Conservation (phyloP, 2,797 vertebrate species). For the Amazona ochrocephala region DNA sequence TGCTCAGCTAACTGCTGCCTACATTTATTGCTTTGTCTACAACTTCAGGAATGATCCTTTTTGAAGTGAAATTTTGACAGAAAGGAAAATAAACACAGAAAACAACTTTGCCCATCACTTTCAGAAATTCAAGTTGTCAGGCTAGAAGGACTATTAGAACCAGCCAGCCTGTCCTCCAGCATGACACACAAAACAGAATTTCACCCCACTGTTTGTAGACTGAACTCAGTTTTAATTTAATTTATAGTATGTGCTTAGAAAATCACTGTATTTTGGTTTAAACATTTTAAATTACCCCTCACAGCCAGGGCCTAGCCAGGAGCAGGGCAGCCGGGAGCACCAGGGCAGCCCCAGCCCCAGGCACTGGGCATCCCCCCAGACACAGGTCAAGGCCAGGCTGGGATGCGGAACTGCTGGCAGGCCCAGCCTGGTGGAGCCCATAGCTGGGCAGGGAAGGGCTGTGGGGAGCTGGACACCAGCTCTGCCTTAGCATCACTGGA, state of each 20-base stretch:
- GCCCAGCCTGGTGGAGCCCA: fast-evolving
- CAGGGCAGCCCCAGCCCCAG: neutral
- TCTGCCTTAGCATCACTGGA: neutral
- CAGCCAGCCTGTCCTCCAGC: neutral
- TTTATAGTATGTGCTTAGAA: neutral
- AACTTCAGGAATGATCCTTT: neutral
- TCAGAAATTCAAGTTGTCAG: neutral
- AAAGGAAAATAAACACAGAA: neutral
- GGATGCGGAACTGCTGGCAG: neutral
- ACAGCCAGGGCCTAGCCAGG: neutral
- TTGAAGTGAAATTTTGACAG: neutral
- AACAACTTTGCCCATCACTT: neutral
- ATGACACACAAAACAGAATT: neutral
- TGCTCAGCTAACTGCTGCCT: neutral
- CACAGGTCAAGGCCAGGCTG: neutral
- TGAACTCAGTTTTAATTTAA: neutral
- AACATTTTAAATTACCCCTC: neutral
- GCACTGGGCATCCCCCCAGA: too few species aligned
- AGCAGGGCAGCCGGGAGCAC: neutral
- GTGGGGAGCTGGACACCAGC: neutral
- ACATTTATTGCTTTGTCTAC: neutral
- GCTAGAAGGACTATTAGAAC: neutral
- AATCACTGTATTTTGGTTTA: neutral
- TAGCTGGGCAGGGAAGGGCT: neutral
- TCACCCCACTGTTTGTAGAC: neutral